phyloP scores from a whole-genome alignment of 2,888 invertebrate species.

The Leptura quadrifasciata region DNA sequence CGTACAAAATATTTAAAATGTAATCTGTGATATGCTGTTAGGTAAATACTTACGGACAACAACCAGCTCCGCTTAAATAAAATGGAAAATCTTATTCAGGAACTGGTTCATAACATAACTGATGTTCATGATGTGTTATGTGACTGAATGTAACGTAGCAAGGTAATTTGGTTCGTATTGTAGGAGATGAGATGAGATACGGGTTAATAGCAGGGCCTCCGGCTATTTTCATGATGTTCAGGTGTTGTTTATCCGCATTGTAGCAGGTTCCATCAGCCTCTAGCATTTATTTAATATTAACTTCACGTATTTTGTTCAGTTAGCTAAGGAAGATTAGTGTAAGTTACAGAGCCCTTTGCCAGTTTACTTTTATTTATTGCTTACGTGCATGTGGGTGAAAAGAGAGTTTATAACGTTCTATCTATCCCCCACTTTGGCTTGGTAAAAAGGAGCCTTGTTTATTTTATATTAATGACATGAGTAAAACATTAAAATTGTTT shows the following conservation, averaged over 20 bases:
- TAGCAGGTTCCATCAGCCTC: slow-evolving; percentile 54
- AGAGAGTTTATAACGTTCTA: background rate
- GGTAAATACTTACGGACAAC: background rate
- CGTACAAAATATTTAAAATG: too few species aligned
- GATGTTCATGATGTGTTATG: slow-evolving; percentile 15
- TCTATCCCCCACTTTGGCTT: background rate
- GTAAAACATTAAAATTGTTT: too few species aligned
- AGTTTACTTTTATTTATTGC: background rate
- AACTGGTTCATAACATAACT: slow-evolving; percentile 1
- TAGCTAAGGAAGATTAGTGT: background rate
- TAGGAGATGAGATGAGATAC: slow-evolving; percentile 53
- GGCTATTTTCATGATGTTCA: slow-evolving; percentile 47
- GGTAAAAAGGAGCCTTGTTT: background rate
- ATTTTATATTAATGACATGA: too few species aligned
- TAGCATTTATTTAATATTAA: slow-evolving; percentile 12
- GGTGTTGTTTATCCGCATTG: slow-evolving; percentile 61
- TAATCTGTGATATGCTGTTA: too few species aligned
- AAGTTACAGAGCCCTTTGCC: background rate
- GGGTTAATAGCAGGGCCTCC: slow-evolving; percentile 56
- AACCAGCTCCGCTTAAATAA: background rate
- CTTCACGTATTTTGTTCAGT: slow-evolving; percentile 31
- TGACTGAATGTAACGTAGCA: slow-evolving; percentile 39
- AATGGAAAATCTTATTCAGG: background rate
- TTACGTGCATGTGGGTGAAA: background rate
- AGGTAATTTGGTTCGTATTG: slow-evolving; percentile 43